Base-by-base conservation (phyloP, 2,888 invertebrate species). In the Carabus problematicus region DNA sequence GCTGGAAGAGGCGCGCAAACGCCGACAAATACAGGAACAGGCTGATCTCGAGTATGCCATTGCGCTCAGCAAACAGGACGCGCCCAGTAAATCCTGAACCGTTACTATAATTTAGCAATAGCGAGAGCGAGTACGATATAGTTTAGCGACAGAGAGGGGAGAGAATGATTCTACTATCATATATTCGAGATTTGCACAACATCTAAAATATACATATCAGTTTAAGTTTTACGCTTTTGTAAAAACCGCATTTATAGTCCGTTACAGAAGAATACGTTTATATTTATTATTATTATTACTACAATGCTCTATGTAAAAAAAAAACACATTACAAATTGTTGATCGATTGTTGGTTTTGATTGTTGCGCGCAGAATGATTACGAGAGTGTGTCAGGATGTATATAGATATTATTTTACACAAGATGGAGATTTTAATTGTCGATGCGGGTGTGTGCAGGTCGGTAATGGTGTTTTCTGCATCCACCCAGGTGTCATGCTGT, bases 11-110 rank as follows among this genome's bases (percentile, higher is more conserved):
- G 87, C 88, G 74, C 84, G 88, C 12, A 86, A 85, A 71, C 85
- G 82, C 62, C 82, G 87, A 72, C 82, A 87, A 58, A 82, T 86
- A 64, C 87, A 84, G 71, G 92, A 92, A 77, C 88, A 91, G 72
- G 88, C 87, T n/a, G 92, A 92, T 75, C 81, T 92, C 63, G 89
- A 90, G 76, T 84, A 89, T 43, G 92, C 91, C 0, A 82, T 92
- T 61, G 89, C 89, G 71, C 83, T 92, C 70, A 91, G 91, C 75
- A 85, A 84, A 70, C 70, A 63, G 19, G 64, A 54, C 45, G 49
- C 52, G 42, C 2, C 29, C 29, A 72, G 72, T 60, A 58, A 64
- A 64, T 59, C 60, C 64, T 59, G 40, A 42, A 59, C 41, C 16
- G 9, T 14, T 52, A n/a, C 29, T 29, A 29, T 29, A 29, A 45